These are phyloP conservation scores for Rutilus rutilus DNA, from an alignment of 2,113 vertebrate genomes.

Conservation along the genomic window DNA sequence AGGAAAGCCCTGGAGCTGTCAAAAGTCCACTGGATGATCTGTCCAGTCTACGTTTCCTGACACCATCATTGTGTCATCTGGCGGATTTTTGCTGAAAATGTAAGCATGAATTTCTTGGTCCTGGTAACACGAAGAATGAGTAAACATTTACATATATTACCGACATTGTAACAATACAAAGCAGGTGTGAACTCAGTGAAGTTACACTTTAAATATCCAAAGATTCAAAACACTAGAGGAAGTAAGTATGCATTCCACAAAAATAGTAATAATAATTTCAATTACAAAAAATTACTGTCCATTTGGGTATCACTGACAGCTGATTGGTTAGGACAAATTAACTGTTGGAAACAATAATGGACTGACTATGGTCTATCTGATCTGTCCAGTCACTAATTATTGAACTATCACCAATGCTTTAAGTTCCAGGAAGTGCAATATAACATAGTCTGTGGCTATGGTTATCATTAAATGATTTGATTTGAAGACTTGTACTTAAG, in stretches of 20 bases:
- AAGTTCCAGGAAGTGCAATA: constrained; percentile 24
- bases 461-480: constrained; percentile 42
- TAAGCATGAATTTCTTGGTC: too few relatives aligned
- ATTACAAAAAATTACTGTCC: too few relatives aligned
- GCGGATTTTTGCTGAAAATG: too few relatives aligned
- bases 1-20: too few relatives aligned
- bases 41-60: too few relatives aligned
- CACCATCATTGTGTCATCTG: too few relatives aligned
- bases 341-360: background rate
- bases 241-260: background rate
- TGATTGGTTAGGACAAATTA: constrained; percentile 8
- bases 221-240: background rate
- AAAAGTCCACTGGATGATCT: too few relatives aligned
- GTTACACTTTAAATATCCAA: background rate
- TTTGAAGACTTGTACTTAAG: constrained; percentile 44
- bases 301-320: background rate
- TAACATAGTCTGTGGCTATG: constrained; percentile 20
- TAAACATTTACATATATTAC: too few relatives aligned
- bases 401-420: constrained; percentile 15
- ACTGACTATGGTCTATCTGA: constrained; percentile 14
- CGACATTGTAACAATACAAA: too few relatives aligned
- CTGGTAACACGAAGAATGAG: too few relatives aligned
- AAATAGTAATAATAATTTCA: too few relatives aligned
- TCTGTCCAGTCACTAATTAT: constrained; percentile 13
- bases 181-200: too few relatives aligned